phyloP scores from a whole-genome alignment of 1,140 invertebrate species.

The Heliconius melpomene region DNA sequence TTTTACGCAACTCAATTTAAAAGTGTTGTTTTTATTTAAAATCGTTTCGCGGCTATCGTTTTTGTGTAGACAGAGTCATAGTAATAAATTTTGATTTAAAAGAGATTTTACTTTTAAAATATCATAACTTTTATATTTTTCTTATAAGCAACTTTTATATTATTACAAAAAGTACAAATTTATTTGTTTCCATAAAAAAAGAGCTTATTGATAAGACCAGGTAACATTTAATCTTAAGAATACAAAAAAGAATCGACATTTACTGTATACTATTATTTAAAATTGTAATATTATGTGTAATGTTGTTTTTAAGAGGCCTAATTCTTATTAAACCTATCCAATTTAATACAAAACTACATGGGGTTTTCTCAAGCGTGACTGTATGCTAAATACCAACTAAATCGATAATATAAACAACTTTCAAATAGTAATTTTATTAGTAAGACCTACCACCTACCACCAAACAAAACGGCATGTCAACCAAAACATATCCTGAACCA shows the following conservation, averaged over 20 bases:
- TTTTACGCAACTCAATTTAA: slow-evolving; percentile 10
- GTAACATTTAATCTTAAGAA: not conserved
- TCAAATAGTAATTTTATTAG: not conserved
- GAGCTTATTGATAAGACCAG: not conserved
- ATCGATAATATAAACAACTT: not conserved
- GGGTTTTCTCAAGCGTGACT: not conserved
- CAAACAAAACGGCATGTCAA: not conserved
- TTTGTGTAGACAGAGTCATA: not conserved
- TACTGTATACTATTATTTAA: too few species aligned
- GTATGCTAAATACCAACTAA: not conserved
- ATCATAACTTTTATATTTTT: not conserved
- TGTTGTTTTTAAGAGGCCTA: too few species aligned
- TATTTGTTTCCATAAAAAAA: too few species aligned
- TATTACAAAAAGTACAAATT: too few species aligned
- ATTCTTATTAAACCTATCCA: too few species aligned
- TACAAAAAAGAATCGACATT: not conserved
- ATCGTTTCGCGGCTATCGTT: not conserved
- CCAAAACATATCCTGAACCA: not conserved
- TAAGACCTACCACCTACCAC: not conserved
- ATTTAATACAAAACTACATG: not conserved
- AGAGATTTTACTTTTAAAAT: not conserved
- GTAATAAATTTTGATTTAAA: not conserved
- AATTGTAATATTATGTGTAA: too few species aligned
- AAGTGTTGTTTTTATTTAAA: slow-evolving; percentile 7
- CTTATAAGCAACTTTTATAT: too few species aligned